Conservation (phyloP, 2,113 vertebrate species). For the Struthio camelus region DNA sequence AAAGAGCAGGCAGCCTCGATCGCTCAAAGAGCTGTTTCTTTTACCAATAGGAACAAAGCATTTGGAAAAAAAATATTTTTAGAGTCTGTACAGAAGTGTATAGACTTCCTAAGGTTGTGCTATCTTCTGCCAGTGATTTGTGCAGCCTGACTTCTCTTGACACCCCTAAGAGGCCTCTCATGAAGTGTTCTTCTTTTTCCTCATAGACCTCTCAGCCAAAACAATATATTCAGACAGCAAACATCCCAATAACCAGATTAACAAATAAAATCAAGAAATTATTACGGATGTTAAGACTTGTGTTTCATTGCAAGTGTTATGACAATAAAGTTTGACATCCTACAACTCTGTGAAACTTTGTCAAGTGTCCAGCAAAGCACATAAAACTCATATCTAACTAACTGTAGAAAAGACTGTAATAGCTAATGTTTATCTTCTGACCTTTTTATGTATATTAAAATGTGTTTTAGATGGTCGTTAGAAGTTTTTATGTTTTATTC, state of each 20-base stretch:
- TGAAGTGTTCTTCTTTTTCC: neutral
- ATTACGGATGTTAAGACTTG: neutral
- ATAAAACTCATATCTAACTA: neutral
- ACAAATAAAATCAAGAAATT: neutral
- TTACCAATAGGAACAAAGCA: slow-evolving; percentile 7
- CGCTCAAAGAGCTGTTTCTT: slow-evolving; percentile 9
- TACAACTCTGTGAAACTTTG: neutral
- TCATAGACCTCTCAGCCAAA: neutral
- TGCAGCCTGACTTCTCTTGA: neutral
- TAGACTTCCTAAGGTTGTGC: neutral
- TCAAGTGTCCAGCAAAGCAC: neutral
- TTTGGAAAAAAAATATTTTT: neutral
- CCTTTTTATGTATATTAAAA: neutral
- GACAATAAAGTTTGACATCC: neutral
- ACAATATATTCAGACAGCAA: neutral
- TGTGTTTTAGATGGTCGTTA: slow-evolving; percentile 31
- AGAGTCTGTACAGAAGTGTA: neutral
- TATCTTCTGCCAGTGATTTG: neutral
- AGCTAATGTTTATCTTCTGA: neutral
- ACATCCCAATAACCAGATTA: neutral
- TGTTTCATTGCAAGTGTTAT: neutral
- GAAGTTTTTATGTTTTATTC: slow-evolving; percentile 20
- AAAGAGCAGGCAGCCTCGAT: slow-evolving; percentile 19
- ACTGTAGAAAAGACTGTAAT: neutral
- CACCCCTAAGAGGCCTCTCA: slow-evolving; percentile 19